Conservation (phyloP, 2,888 invertebrate genomes). For the Lydus trimaculatus region DNA sequence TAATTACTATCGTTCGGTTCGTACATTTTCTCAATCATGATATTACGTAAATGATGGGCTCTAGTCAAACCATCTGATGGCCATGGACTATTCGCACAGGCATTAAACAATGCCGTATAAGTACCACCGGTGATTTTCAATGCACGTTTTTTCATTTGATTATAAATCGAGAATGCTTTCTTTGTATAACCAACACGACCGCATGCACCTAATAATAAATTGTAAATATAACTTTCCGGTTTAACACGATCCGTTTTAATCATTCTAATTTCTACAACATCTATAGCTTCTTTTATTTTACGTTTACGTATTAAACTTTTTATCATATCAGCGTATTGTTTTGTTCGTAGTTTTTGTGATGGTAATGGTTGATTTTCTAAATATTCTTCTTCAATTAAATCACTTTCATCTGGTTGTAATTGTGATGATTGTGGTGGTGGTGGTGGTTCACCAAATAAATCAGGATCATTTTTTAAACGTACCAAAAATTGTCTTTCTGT, state of each 20-base stretch:
- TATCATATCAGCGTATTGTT: constrained; percentile 75
- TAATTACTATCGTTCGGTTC: constrained; percentile 80
- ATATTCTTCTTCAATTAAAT: constrained; percentile 68
- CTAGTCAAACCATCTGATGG: constrained; percentile 71
- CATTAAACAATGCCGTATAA: constrained; percentile 87
- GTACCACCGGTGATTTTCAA: constrained; percentile 74
- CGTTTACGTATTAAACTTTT: constrained; percentile 70
- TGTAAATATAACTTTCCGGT: constrained; percentile 82
- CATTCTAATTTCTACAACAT: constrained; percentile 80
- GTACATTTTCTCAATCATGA: constrained; percentile 74
- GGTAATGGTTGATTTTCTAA: constrained; percentile 61
- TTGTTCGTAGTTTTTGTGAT: constrained; percentile 65
- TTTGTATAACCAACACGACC: constrained; percentile 84
- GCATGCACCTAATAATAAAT: constrained; percentile 82
- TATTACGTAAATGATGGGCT: constrained; percentile 70
- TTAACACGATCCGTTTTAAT: constrained; percentile 77
- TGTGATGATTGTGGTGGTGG: no score
- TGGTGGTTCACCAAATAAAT: constrained; percentile 64
- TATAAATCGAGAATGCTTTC: constrained; percentile 84
- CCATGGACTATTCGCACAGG: constrained; percentile 83
- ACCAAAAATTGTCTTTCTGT: constrained; percentile 52
- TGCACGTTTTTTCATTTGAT: constrained; percentile 80
- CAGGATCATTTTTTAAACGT: constrained; percentile 62
- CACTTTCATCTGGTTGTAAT: constrained; percentile 63
- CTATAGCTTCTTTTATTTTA: constrained; percentile 78